Evolutionary conservation across 1,140 invertebrate species (phyloP).

Genomic region (Achatina immaculata): DNA sequence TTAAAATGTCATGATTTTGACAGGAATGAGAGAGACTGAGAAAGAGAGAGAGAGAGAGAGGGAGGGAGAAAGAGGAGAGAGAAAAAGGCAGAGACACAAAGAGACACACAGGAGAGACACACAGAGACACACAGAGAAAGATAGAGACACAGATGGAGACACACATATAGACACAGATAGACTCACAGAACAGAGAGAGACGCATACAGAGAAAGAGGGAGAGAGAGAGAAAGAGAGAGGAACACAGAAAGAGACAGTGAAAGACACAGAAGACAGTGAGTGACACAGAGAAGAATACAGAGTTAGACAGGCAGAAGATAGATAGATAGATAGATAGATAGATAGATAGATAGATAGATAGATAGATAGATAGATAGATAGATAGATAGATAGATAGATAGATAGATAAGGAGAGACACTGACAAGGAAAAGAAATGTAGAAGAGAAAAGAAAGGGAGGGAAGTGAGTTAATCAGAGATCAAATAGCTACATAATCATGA

Average conservation of each 20-base stretch:
- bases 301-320: too few relatives aligned
- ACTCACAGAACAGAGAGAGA: constrained; percentile 9
- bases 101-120: neutral
- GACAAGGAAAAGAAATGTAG: too few relatives aligned
- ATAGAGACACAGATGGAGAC: too few relatives aligned
- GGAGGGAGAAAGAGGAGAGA: neutral
- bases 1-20: too few relatives aligned
- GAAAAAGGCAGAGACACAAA: too few relatives aligned
- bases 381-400: constrained; percentile 10
- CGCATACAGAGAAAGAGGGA: neutral
- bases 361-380: constrained; percentile 37
- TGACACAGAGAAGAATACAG: neutral
- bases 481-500: too few relatives aligned
- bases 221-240: constrained; percentile 2
- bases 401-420: neutral
- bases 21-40: neutral
- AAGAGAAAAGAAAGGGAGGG: too few relatives aligned
- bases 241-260: neutral
- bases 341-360: neutral
- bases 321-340: neutral
- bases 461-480: too few relatives aligned
- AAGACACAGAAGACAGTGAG: constrained; percentile 7
- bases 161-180: neutral
- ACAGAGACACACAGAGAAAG: neutral
- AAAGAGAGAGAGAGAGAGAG: neutral